Evolutionary conservation across 1,140 invertebrate genomes (phyloP), one percentile per base, ranked within the genome.

Genomic region (Schlechtendalia chinensis): DNA sequence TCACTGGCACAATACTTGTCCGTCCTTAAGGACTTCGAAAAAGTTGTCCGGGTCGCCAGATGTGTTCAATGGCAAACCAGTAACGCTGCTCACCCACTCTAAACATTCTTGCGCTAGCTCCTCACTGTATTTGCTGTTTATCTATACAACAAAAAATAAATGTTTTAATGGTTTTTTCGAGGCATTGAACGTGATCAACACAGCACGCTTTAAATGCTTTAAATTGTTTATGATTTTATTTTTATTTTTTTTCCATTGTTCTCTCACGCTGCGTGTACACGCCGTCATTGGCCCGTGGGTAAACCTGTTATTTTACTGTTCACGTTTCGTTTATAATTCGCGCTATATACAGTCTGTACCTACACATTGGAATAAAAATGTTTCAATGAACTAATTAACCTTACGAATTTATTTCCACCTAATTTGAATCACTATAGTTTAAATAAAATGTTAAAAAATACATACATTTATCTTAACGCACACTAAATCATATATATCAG

Each of bases 71-170:
- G 93, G 89, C 83, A 95, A 93, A 2, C 90, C 91, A 3, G 91
- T 95, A 58, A 97, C 90, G 17, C 88, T 87, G 84, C 92, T 91
- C 83, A 98, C 93, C 96, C 96, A 98, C 88, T 95, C 92, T 84
- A 98, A 87, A 83, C 91, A 91, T 88, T 97, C 94, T 83, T 92
- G 90, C 0, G 95, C 96, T 82, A 96, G 89, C 84, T 96, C 93
- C 86, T 96, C 94, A 85, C 93, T 97, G 88, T 97, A 98, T 88
- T 98, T 98, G 85, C 93, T 94, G 86, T 95, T 95, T 82, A 97
- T 94, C 96, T 97, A 88, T 29, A 39, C 32, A 91, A 91, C 79
- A 69, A 22, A 80, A 82, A n/a, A 39, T 50, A 54, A 69, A 53
- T n/a, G 50, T 69, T 69, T 82, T 81, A 54, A 54, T 29, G 16